Conservation (phyloP, 2,888 invertebrate genomes). For the Junonia oenone region DNA sequence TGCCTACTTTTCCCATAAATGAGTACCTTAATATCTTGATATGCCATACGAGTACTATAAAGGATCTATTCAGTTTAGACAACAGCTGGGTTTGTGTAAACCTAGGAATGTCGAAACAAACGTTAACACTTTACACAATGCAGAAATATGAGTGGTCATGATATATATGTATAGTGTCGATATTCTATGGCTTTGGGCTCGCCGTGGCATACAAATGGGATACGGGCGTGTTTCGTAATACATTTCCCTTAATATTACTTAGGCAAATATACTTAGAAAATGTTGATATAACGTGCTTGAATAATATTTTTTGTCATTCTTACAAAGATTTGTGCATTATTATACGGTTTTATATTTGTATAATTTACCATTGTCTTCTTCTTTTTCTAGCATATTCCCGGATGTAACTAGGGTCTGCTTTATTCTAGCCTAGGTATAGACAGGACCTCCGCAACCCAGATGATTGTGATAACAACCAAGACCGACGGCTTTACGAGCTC, state of each 20-base stretch:
- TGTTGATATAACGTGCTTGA: neutral
- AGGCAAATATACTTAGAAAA: neutral
- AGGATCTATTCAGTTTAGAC: neutral
- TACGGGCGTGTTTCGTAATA: neutral
- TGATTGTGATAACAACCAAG: too few relatives aligned
- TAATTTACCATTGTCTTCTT: too few relatives aligned
- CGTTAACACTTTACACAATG: constrained; percentile 17
- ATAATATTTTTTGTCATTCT: neutral
- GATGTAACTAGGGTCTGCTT: too few relatives aligned
- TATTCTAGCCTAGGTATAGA: too few relatives aligned
- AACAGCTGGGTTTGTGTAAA: neutral
- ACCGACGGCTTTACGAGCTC: too few relatives aligned
- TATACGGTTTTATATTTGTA: too few relatives aligned
- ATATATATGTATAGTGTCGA: constrained; percentile 17
- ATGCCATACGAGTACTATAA: too few relatives aligned
- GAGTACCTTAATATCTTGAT: neutral
- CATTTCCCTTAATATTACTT: neutral
- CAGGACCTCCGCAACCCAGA: too few relatives aligned
- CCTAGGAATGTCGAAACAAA: constrained; percentile 11
- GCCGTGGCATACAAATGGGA: constrained; percentile 6
- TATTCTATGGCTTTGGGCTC: constrained; percentile 11
- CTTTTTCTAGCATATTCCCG: too few relatives aligned
- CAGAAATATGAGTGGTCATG: constrained; percentile 16
- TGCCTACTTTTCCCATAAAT: too few relatives aligned
- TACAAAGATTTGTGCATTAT: too few relatives aligned